Base-by-base conservation (phyloP, 2,888 invertebrate species). In the Archaeoteleia sp. region DNA sequence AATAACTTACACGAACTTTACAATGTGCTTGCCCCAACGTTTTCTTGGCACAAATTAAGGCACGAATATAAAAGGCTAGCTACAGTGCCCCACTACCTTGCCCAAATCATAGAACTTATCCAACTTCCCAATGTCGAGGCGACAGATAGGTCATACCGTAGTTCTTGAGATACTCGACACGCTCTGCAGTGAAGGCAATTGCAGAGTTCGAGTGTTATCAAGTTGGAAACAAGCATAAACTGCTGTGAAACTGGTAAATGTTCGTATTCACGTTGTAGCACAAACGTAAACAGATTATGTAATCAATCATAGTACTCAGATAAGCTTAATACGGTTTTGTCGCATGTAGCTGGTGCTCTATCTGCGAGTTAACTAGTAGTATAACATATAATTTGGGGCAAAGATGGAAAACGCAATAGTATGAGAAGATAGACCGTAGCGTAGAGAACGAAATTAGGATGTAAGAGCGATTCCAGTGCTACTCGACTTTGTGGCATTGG, bases 231-330 rank as follows among this genome's bases (percentile, higher is more conserved):
- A 27, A 42, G 42, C 27, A 27, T 42, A 42, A 42, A 42, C 23
- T 23, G 23, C 42, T 1, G 10, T 12, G 42, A 27, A 27, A 42
- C 42, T 42, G 42, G 42, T 42, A 42, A 42, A 13, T 25, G 25
- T 27, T 23, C 42, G 25, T 13, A 27, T 27, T 42, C 42, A n/a
- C 23, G 12, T 10, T 10, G 3, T 4, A 12, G n/a, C 42, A 37
- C 9, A 51, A 57, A 51, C 43, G 45, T 46, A 66, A 66, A 48
- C 53, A 46, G 57, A 14, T 39, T 58, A 53, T 53, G 58, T 62
- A 65, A 71, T 73, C 70, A 70, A 74, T 71, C 70, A 69, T 67
- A 46, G 42, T 46, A 42, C 55, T 54, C 35, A 43, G 71, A 71
- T 66, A 60, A 67, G 69, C 69, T 58, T 57, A 45, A 57, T 37